Conservation (phyloP, 64 coral and sea anemone species). For the Dendronephthya gigantea region DNA sequence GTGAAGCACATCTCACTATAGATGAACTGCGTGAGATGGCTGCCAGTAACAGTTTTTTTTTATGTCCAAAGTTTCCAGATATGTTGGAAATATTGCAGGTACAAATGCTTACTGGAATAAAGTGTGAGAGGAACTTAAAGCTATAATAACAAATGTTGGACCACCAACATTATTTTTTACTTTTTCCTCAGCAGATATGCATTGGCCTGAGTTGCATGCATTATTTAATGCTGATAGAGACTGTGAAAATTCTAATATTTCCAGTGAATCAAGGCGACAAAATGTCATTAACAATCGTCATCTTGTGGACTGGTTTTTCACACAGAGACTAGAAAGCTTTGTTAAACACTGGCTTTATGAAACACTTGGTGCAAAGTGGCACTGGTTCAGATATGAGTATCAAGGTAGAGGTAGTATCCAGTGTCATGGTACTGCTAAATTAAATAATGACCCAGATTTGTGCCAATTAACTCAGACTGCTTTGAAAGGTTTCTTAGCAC, state of each 20-base stretch:
- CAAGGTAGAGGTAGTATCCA: background rate
- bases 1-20: background rate
- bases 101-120: slow-evolving; percentile 2
- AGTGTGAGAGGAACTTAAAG: slow-evolving; percentile 9
- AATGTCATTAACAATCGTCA: background rate
- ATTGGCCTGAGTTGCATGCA: background rate
- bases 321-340: too few relatives aligned
- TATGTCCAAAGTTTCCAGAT: slow-evolving; percentile 13
- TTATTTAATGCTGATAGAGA: background rate
- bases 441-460: background rate
- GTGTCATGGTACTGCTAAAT: background rate
- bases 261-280: background rate
- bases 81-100: slow-evolving; percentile 10
- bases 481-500: slow-evolving; percentile 8
- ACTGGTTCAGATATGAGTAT: background rate
- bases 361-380: too few relatives aligned
- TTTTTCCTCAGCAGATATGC: background rate
- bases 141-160: slow-evolving; percentile 11
- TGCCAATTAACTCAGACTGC: background rate
- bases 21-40: slow-evolving; percentile 8
- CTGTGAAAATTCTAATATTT: background rate
- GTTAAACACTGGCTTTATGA: too few relatives aligned
- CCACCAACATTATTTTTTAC: slow-evolving; percentile 11
- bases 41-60: background rate
- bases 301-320: background rate